phyloP scores from a whole-genome alignment of 2,113 vertebrate species.

The Misgurnus mizolepis region DNA sequence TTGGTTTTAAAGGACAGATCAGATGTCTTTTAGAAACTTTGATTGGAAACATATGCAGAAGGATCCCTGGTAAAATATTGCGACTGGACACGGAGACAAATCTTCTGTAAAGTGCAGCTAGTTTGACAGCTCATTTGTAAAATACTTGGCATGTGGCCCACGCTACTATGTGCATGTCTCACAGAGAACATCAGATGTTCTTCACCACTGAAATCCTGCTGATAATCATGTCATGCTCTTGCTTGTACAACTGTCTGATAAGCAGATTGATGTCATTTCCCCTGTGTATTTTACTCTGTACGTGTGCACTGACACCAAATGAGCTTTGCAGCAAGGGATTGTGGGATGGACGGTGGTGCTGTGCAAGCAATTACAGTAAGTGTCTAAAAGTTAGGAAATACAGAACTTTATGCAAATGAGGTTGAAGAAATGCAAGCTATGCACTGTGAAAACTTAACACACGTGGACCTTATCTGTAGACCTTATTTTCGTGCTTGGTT shows the following conservation, averaged over 20 bases:
- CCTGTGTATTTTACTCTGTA: background rate
- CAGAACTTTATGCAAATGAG: background rate
- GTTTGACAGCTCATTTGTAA: slow-evolving; percentile 6
- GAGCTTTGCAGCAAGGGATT: background rate
- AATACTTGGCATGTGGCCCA: slow-evolving; percentile 1
- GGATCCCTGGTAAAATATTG: background rate
- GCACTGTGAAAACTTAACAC: too few relatives aligned
- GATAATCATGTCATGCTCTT: slow-evolving; percentile 11
- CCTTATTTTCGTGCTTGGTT: too few relatives aligned
- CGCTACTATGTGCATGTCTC: background rate
- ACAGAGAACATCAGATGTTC: background rate
- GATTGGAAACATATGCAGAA: slow-evolving; percentile 23
- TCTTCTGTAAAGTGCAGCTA: background rate
- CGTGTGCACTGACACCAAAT: background rate
- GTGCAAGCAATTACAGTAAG: background rate
- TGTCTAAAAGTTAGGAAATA: background rate
- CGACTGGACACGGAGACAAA: background rate
- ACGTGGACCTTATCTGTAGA: too few relatives aligned
- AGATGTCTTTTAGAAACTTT: background rate
- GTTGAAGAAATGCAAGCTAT: background rate
- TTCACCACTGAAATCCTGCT: background rate
- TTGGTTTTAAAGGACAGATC: background rate
- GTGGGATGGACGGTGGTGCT: too few relatives aligned
- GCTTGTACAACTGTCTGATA: slow-evolving; percentile 12
- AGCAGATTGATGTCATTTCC: background rate